phyloP scores from a whole-genome alignment of 35 echinoderm and acorn worm genomes.

The Diadema setosum region DNA sequence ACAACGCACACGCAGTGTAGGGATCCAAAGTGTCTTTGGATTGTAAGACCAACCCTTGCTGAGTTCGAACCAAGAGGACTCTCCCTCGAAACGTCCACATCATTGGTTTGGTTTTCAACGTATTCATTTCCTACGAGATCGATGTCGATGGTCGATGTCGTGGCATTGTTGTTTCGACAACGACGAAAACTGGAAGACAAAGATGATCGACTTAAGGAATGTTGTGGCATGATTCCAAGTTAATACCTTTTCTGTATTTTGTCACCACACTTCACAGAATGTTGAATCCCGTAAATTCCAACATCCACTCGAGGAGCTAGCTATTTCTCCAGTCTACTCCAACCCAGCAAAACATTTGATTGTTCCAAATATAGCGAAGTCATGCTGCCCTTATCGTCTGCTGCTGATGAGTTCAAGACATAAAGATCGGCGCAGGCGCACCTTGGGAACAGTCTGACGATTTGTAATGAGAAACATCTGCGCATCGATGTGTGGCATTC shows the following conservation, averaged over 20 bases:
- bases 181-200: background rate
- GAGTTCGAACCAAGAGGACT: background rate
- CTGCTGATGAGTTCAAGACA: background rate
- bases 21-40: background rate
- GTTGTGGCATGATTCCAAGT: background rate
- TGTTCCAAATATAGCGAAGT: background rate
- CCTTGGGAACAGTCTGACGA: background rate
- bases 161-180: background rate
- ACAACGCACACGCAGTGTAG: conserved; percentile 34
- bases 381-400: background rate
- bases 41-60: background rate
- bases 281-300: background rate
- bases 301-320: background rate
- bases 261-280: background rate
- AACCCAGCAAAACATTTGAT: background rate
- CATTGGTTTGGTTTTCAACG: background rate
- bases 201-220: background rate
- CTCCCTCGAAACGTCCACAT: background rate
- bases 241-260: background rate
- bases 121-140: background rate
- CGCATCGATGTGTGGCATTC: background rate
- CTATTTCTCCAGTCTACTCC: background rate
- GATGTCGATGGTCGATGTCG: background rate
- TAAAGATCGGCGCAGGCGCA: background rate
- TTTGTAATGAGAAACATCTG: background rate